Evolutionary conservation across 2,113 vertebrate species (phyloP), one percentile per base, ranked within the genome.

Genomic region (Podocnemis expansa): DNA sequence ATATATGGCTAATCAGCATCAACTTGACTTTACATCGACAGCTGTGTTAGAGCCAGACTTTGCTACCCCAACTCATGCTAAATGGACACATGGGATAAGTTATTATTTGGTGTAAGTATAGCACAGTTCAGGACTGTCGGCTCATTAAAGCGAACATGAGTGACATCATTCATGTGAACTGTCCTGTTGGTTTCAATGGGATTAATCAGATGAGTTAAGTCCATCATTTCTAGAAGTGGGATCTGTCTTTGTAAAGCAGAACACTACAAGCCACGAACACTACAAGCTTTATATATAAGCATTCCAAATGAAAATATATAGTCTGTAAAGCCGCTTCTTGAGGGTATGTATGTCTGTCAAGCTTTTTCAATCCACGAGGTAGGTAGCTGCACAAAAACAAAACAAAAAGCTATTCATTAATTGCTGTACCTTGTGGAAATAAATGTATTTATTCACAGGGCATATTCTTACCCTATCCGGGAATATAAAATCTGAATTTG

Each of bases 371-470:
- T 90, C 29, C 38, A 43, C 45, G 55, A 82, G 86, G 6, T 7
- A 80, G 3, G 70, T 7, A 4, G 10, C 7, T 56, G 54, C n/a
- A 56, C 43, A 21, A 87, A 89, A 92, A 38, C 25, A 1, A 38
- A 54, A 86, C 12, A 13, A 21, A 58, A 16, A 70, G 22, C 56
- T 4, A 31, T 87, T 89, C 45, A 84, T 67, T 29, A 56, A 89
- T 73, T 85, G 84, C 22, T 81, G 83, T 45, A 83, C 41, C 16
- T 78, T 87, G 87, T 89, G 63, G 8, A 92, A 93, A 83, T 10
- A 80, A 43, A 73, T 58, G 2, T 60, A 54, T 95, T 85, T 80
- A 11, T 27, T 58, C 52, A 56, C 43, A 82, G 89, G 84, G 13
- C 12, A 63, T 38, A 6, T 24, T 94, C 47, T 56, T 85, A 75